Conservation (phyloP, 92 coral and sea anemone genomes). For the Palythoa heliodiscus region DNA sequence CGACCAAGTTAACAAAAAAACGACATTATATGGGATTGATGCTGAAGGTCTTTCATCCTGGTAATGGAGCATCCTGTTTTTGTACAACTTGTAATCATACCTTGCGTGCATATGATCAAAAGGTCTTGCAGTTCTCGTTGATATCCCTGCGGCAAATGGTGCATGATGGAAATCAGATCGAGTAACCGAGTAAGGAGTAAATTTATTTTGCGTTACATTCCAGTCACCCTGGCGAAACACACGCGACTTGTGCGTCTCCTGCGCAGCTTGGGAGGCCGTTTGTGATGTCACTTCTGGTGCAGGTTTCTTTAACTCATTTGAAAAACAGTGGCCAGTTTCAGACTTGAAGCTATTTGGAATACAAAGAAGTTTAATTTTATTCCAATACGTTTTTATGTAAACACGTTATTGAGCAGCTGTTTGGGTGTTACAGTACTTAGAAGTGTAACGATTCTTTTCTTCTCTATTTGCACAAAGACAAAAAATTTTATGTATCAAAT, state of each 20-base stretch:
- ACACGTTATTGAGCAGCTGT: background rate
- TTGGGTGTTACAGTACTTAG: too few species aligned
- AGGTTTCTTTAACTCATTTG: conserved; percentile 17
- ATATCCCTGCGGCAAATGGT: conserved; percentile 50
- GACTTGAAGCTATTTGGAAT: conserved; percentile 22
- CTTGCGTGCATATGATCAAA: conserved; percentile 21
- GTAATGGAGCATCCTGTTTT: background rate
- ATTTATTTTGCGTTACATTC: conserved; percentile 63
- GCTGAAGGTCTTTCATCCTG: too few species aligned
- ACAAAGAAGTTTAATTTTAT: background rate
- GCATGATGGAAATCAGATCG: conserved; percentile 72
- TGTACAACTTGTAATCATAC: background rate
- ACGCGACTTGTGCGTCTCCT: conserved; percentile 68
- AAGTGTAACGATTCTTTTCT: too few species aligned
- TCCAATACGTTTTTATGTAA: too few species aligned
- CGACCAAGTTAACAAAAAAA: too few species aligned
- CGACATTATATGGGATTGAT: too few species aligned
- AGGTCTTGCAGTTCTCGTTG: conserved; percentile 3
- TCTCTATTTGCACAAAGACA: too few species aligned
- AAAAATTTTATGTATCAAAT: too few species aligned
- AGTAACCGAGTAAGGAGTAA: conserved; percentile 68
- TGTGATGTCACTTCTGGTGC: background rate
- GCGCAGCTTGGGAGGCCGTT: conserved; percentile 48
- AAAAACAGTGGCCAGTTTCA: conserved; percentile 38
- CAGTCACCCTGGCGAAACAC: conserved; percentile 91